Percentiles rank a stretch among this genome's conserved stretches.
phyloP scores from a whole-genome alignment of 53 echinoderm and acorn worm genomes.

The Antedon mediterranea region DNA sequence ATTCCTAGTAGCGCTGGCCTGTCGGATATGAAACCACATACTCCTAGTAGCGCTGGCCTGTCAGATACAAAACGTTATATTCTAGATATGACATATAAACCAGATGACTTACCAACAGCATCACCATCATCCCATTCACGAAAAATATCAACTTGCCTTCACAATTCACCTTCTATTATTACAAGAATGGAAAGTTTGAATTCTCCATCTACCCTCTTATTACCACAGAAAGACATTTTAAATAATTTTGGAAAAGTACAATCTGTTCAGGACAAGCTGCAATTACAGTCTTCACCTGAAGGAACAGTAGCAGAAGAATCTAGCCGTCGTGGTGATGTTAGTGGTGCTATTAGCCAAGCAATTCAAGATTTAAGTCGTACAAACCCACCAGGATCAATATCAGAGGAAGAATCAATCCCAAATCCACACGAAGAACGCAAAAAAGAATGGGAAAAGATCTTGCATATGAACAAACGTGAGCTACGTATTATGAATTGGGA shows the following conservation, averaged over 20 bases:
- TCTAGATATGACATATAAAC: slow-evolving; percentile 24
- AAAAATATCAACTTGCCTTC: slow-evolving; percentile 37
- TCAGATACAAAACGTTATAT: slow-evolving; percentile 29
- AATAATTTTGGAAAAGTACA: slow-evolving; percentile 52
- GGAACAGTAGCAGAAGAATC: slow-evolving; percentile 12
- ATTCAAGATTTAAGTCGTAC: slow-evolving; percentile 34
- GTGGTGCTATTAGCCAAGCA: slow-evolving; percentile 48
- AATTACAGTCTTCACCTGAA: slow-evolving; percentile 20
- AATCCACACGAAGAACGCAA: slow-evolving; percentile 24
- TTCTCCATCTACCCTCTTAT: background rate
- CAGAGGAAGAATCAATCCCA: slow-evolving; percentile 2
- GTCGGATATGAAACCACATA: slow-evolving; percentile 20
- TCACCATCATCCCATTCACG: slow-evolving; percentile 15
- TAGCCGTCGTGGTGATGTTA: slow-evolving; percentile 51
- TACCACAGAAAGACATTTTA: slow-evolving; percentile 3
- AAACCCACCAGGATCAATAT: slow-evolving; percentile 5
- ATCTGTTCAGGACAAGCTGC: slow-evolving; percentile 58
- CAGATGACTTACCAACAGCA: slow-evolving; percentile 9
- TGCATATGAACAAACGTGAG: slow-evolving; percentile 60
- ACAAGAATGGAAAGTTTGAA: slow-evolving; percentile 40
- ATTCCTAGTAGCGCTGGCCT: slow-evolving; percentile 24
- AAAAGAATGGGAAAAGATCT: slow-evolving; percentile 28
- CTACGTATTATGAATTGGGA: slow-evolving; percentile 76
- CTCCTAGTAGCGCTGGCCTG: slow-evolving; percentile 24
- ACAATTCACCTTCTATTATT: slow-evolving; percentile 29